Percentiles rank a stretch among this genome's conserved stretches.
Evolutionary conservation across 2,888 invertebrate genomes (phyloP).

Genomic region (Diogma glabrata): DNA sequence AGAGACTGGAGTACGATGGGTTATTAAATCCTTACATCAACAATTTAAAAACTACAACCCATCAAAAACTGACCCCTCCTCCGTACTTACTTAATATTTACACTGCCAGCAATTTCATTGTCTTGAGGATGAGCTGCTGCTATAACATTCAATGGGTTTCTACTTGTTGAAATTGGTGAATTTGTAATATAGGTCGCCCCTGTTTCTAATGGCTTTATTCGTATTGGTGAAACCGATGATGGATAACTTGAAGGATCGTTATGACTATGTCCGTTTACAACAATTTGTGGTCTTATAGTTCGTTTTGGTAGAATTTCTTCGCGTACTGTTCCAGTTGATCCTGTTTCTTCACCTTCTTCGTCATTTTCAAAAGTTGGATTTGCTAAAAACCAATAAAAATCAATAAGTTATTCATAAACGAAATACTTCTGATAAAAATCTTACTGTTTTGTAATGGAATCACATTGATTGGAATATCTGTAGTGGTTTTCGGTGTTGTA

Average conservation of each 20-base stretch:
- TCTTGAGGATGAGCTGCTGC: conserved; percentile 65
- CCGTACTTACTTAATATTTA: conserved; percentile 27
- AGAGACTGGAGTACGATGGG: too few species aligned
- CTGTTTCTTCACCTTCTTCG: conserved; percentile 25
- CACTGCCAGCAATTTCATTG: conserved; percentile 54
- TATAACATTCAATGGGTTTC: conserved; percentile 40
- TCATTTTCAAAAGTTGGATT: conserved; percentile 29
- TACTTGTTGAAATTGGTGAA: conserved; percentile 17
- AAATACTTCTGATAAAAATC: too few species aligned
- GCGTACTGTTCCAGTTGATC: conserved; percentile 35
- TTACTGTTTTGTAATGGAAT: neutral
- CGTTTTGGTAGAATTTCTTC: conserved; percentile 38
- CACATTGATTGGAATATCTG: conserved; percentile 12
- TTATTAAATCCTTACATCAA: neutral
- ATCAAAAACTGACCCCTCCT: too few species aligned
- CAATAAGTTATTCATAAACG: too few species aligned
- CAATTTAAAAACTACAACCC: neutral
- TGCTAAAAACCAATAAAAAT: too few species aligned
- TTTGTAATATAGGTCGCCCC: conserved; percentile 12
- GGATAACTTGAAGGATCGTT: too few species aligned
- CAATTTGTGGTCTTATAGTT: conserved; percentile 28
- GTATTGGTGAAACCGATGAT: conserved; percentile 20
- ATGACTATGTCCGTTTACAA: conserved; percentile 32
- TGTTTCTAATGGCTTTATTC: conserved; percentile 22
- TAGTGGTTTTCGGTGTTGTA: conserved; percentile 30